Percentiles rank a stretch among this genome's conserved stretches.
Evolutionary conservation across 2,888 invertebrate species (phyloP).

Genomic region (Coleophora deauratella): DNA sequence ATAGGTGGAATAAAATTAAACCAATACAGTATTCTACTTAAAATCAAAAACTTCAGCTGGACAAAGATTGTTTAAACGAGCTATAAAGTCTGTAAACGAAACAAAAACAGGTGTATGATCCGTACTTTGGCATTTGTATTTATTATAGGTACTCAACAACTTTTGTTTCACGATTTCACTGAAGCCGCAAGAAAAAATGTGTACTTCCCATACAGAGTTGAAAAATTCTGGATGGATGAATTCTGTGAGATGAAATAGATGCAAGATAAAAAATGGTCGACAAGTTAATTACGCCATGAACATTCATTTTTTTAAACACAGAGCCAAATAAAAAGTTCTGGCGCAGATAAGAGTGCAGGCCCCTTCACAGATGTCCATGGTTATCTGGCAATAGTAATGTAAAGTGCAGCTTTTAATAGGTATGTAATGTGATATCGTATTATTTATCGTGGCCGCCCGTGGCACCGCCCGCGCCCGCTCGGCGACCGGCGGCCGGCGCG

Average conservation of each 20-base stretch:
- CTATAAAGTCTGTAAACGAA: no score
- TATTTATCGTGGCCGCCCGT: constrained; percentile 49
- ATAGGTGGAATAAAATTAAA: constrained; percentile 13
- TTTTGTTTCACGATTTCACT: no score
- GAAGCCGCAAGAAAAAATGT: no score
- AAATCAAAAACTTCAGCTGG: no score
- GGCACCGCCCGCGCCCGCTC: constrained; percentile 27
- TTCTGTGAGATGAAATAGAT: neutral
- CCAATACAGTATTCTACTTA: constrained; percentile 1
- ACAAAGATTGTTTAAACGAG: no score
- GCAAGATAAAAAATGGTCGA: neutral
- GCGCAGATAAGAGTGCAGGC: constrained; percentile 29
- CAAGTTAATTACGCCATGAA: neutral
- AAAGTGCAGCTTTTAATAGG: constrained; percentile 55
- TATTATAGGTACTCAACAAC: no score
- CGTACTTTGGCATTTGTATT: no score
- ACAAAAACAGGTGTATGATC: no score
- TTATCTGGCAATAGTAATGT: constrained; percentile 49
- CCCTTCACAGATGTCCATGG: constrained; percentile 45
- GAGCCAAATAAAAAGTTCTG: constrained; percentile 7
- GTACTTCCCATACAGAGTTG: no score
- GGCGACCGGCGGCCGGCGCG: neutral
- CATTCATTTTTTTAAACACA: neutral
- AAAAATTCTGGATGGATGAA: no score
- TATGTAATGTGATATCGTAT: constrained; percentile 53